A percentile compares a stretch with the other conserved stretches of the same genome.
These are phyloP conservation scores for Tholera decimalis DNA, from an alignment of 2,888 invertebrate species.

Conservation along the genomic window DNA sequence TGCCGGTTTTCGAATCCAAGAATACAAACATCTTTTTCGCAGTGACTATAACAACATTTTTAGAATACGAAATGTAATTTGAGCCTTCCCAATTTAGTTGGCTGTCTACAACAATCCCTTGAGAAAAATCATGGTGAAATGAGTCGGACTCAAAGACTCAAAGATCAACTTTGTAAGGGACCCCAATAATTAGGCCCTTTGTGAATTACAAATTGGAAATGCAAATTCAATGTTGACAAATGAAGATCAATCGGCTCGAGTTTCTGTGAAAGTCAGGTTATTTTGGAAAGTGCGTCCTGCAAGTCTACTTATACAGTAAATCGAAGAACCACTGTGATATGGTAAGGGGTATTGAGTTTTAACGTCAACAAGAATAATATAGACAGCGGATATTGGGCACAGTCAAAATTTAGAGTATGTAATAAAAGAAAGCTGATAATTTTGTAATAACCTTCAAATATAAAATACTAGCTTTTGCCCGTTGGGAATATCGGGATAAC, in stretches of 20 bases:
- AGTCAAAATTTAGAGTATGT: too few relatives aligned
- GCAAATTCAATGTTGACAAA: conserved; percentile 45
- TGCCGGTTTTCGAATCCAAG: too few relatives aligned
- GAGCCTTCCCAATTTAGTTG: conserved; percentile 13
- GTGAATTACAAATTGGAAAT: conserved; percentile 50
- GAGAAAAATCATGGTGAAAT: conserved; percentile 22
- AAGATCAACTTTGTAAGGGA: conserved; percentile 14
- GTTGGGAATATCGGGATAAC: too few relatives aligned
- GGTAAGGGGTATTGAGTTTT: too few relatives aligned
- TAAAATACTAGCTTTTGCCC: too few relatives aligned
- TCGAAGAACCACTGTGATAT: too few relatives aligned
- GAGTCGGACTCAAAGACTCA: neutral
- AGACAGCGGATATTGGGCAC: too few relatives aligned
- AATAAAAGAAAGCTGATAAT: too few relatives aligned
- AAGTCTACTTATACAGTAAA: neutral
- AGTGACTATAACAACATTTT: neutral
- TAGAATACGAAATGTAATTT: conserved; percentile 12
- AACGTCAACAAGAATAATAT: too few relatives aligned
- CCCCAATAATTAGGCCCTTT: conserved; percentile 21
- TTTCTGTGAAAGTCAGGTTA: neutral
- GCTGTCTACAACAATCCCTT: conserved; percentile 20
- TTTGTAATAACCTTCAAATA: too few relatives aligned
- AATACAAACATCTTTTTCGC: neutral
- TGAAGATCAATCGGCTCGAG: conserved; percentile 25
- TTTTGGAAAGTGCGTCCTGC: neutral